Percentiles rank a stretch among this genome's conserved stretches.
Conservation (phyloP, 2,888 invertebrate genomes). For the Tenthredo scrophulariae region DNA sequence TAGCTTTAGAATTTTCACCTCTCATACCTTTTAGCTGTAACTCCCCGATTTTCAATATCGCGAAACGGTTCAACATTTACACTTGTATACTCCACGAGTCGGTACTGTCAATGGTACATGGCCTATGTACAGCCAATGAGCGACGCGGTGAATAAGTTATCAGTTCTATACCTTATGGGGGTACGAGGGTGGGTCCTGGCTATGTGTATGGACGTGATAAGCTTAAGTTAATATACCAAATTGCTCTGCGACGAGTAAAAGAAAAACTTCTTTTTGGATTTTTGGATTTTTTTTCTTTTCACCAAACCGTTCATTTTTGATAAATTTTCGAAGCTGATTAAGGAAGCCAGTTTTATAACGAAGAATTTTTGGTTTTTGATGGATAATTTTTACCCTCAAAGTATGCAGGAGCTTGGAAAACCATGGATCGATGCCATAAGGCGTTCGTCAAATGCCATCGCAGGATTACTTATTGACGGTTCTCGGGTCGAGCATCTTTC, state of each 20-base stretch:
- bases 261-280: too few species aligned
- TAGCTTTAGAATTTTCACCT: background rate
- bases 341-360: too few species aligned
- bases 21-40: background rate
- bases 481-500: constrained; percentile 27
- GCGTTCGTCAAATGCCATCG: constrained; percentile 19
- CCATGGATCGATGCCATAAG: background rate
- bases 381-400: background rate
- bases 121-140: constrained; percentile 29
- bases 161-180: background rate
- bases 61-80: constrained; percentile 15
- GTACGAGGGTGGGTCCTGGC: background rate
- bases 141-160: constrained; percentile 38
- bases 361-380: background rate
- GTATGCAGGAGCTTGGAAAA: background rate
- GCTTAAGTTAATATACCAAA: constrained; percentile 2
- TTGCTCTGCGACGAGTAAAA: background rate
- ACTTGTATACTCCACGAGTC: constrained; percentile 41
- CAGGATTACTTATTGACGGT: constrained; percentile 41
- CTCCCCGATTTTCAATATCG: background rate
- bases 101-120: background rate
- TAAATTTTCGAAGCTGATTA: too few species aligned
- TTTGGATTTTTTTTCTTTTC: background rate
- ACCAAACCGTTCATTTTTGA: too few species aligned
- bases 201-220: background rate